Conservation (phyloP, 2,888 invertebrate genomes). For the Agrotis ipsilon region DNA sequence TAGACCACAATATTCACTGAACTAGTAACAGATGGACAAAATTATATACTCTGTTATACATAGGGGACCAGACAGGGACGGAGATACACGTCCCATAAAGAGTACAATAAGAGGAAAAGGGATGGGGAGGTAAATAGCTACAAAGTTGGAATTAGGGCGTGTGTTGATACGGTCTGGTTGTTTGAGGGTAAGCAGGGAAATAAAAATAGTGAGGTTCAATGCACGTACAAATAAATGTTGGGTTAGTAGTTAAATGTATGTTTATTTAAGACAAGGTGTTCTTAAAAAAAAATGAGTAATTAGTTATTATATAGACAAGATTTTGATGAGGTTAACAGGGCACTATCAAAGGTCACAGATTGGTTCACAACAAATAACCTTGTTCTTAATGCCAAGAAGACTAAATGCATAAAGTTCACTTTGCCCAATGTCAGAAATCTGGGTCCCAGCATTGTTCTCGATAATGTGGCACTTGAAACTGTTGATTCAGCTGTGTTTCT, state of each 20-base stretch:
- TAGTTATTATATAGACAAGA: no score
- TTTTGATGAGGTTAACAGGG: no score
- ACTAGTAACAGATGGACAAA: conserved; percentile 73
- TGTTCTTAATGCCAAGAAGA: no score
- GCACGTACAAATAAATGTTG: neutral
- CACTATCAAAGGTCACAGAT: no score
- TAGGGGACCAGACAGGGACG: conserved; percentile 52
- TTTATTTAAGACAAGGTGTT: neutral
- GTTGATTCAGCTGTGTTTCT: no score
- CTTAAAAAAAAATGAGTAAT: no score
- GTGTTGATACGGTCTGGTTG: conserved; percentile 50
- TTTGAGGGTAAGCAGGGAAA: conserved; percentile 30
- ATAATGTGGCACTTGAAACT: no score
- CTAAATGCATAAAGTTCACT: no score
- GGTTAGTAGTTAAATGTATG: neutral
- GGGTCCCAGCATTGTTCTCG: no score
- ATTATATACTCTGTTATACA: conserved; percentile 66
- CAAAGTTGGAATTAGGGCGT: conserved; percentile 41
- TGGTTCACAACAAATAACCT: no score
- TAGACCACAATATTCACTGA: conserved; percentile 75
- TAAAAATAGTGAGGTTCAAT: neutral
- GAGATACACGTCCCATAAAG: neutral
- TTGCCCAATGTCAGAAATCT: no score
- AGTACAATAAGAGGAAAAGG: conserved; percentile 17
- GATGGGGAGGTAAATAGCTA: conserved; percentile 27